Evolutionary conservation across 2,797 vertebrate species (phyloP), one percentile per base, ranked within the genome.

Genomic region (Pogonophryne albipinna): DNA sequence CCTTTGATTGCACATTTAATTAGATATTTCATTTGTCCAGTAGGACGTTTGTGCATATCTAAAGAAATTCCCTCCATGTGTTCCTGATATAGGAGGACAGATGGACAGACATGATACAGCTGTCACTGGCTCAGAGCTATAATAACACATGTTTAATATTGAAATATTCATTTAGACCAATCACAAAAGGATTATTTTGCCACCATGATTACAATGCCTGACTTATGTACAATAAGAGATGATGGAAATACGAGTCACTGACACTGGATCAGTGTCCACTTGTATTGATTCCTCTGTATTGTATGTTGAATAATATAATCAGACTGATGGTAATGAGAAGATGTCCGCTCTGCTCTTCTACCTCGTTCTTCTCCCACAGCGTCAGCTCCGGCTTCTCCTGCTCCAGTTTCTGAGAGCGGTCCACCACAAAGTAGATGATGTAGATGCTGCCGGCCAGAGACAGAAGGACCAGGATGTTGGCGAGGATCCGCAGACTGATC

Each of bases 341-440:
- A 66, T 55, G 69, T 71, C 59, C 16, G 23, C 15, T 66, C 27
- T 41, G 51, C 17, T 73, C 31, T 34, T 17, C 7, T 92, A 98
- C 98, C 97, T 99, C 98, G 1, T 99, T 99, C 92, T 99, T 99
- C 83, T 99, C 98, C 98, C 98, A 99, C 57, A 99, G 95, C 0
- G 97, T 97, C 78, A 99, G 80, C 92, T 99, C 97, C 13, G 92
- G 94, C 90, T 98, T 97, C 61, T 95, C 91, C 75, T 93, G 96
- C 85, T 98, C 98, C 42, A 99, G 90, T 88, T 92, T 97, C 93
- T 99, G 98, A 55, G 98, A 99, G 75, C 98, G 96, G 71, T 99
- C 98, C 84, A 99, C 98, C 0, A 99, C 98, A 74, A 99, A 99
- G 85, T 99, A 99, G 91, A 99, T 99, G 90, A 99, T 98, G 83